These are phyloP conservation scores for Anthoscopus minutus DNA, from an alignment of 2,113 vertebrate genomes.

Conservation along the genomic window DNA sequence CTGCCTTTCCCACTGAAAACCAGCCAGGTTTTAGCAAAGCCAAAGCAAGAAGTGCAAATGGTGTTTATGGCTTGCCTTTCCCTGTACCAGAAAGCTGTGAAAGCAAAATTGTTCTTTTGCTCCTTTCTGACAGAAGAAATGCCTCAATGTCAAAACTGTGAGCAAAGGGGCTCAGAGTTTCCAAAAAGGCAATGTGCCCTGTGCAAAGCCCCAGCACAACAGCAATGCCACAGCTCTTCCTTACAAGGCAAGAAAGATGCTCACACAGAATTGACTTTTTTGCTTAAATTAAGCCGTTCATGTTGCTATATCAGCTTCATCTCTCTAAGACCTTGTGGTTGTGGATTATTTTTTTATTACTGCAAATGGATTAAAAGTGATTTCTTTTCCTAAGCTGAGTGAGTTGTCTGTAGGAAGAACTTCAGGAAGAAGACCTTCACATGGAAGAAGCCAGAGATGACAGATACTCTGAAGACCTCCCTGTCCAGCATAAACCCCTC, in stretches of 20 bases:
- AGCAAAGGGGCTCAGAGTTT: background rate
- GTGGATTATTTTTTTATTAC: background rate
- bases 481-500: background rate
- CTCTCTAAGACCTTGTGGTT: background rate
- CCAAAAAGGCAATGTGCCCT: background rate
- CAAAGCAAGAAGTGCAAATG: background rate
- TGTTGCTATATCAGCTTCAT: background rate
- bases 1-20: background rate
- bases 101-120: conserved; percentile 9
- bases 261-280: background rate
- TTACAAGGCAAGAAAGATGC: background rate
- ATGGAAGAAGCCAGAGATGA: background rate
- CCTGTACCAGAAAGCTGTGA: background rate
- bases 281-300: background rate
- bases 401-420: background rate
- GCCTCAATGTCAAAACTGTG: background rate
- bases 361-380: background rate
- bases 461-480: background rate
- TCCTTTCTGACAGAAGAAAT: background rate
- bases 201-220: background rate
- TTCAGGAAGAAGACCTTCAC: background rate
- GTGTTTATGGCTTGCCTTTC: background rate
- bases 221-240: background rate
- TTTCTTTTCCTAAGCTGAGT: background rate
- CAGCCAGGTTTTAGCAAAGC: background rate